Base-by-base conservation (phyloP, 2,888 invertebrate species). In the Aphodius granarius region DNA sequence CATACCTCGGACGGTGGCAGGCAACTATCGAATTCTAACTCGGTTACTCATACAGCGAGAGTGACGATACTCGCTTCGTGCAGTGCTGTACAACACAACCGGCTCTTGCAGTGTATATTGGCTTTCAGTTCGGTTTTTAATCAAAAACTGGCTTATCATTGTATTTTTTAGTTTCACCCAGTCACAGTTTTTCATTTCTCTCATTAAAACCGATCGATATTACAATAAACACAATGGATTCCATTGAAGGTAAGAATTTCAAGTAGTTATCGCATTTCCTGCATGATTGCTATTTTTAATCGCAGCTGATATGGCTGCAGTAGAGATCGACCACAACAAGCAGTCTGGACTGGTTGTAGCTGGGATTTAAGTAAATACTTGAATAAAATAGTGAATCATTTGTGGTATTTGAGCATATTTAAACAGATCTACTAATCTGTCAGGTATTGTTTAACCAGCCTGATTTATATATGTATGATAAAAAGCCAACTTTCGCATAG, bases 11-110 rank as follows among this genome's bases (percentile, higher is more conserved):
- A 73, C 64, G 23, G 21, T 19, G 77, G 66, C 23, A 71, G 21
- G 72, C 19, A 23, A 63, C 75, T 68, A 66, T 70, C 22, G 68
- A 73, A 77, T 77, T 77, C 74, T 77, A 77, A 77, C 77, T 77
- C 75, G 77, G 77, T 77, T 77, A 77, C 77, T 77, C 77, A 77
- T 77, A 73, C 77, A 74, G 71, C 72, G 63, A 73, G 66, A 74
- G 74, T 72, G 77, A 74, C 68, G 74, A 74, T 71, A 73, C 71
- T 76, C 77, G 68, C 75, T 72, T 73, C 22, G 73, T 73, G 72
- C 70, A 72, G 74, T 72, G 72, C 70, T 73, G 75, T 74, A 23
- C 43, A 43, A 6, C 6, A 4, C 43, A 43, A 43, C 73, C 68
- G 73, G 73, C 74, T 75, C 75, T 22, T 73, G 72, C 72, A 74